These are phyloP conservation scores for Sturnira hondurensis DNA, from an alignment of 2,113 vertebrate genomes.

Conservation along the genomic window DNA sequence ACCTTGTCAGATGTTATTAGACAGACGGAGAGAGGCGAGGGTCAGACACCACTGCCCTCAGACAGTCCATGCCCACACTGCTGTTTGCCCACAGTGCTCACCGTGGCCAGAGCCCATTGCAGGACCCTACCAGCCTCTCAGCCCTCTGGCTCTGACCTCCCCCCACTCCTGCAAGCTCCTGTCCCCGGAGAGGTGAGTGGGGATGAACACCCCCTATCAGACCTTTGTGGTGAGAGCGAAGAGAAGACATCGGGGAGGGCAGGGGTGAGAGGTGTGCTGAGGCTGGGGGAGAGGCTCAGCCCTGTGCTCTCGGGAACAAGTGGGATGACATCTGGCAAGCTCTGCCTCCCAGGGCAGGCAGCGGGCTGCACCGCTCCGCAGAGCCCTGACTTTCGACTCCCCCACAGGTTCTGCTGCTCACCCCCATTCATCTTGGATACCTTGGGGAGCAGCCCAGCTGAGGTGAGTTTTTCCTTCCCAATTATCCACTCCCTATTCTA, in stretches of 20 bases:
- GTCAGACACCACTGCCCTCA: not conserved
- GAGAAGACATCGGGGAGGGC: not conserved
- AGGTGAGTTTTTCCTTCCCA: conserved; percentile 38
- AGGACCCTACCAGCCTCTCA: not conserved
- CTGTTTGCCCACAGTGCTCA: conserved; percentile 25
- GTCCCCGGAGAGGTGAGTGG: conserved; percentile 56
- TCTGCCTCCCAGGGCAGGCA: not conserved
- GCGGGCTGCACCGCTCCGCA: not conserved
- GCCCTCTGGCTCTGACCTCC: conserved; percentile 43
- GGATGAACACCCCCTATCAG: not conserved
- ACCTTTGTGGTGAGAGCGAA: not conserved
- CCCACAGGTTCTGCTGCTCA: conserved; percentile 47
- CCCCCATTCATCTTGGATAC: conserved; percentile 60
- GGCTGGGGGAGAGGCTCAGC: not conserved
- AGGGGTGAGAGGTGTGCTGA: not conserved
- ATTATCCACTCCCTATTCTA: too few relatives aligned
- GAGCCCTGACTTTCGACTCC: not conserved
- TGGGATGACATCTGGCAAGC: not conserved
- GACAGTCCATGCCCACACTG: not conserved
- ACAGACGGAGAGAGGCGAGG: too few relatives aligned
- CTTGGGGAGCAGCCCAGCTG: not conserved
- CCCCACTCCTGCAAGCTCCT: conserved; percentile 62
- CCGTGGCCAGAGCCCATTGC: conserved; percentile 62
- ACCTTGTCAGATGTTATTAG: not conserved
- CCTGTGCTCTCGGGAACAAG: accelerated